Percentiles rank a stretch among this genome's conserved stretches.
phyloP scores from a whole-genome alignment of 1,140 invertebrate genomes.

The Aricia agestis region DNA sequence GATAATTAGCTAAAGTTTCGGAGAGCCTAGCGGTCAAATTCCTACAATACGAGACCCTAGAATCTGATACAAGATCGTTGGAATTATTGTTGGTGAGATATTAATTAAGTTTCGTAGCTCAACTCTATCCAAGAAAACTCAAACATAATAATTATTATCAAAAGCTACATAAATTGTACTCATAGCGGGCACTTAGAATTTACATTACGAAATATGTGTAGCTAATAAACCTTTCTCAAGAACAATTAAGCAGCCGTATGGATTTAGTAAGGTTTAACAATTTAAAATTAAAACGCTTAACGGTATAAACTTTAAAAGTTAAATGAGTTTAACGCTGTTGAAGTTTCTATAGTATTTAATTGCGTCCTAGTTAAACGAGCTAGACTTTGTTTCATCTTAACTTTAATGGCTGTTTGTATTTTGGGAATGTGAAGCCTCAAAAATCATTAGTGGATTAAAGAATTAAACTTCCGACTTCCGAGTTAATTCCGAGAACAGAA shows the following conservation, averaged over 20 bases:
- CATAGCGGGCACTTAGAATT: neutral
- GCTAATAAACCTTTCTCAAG: neutral
- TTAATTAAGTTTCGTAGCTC: neutral
- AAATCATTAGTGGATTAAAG: neutral
- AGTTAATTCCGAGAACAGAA: too few relatives aligned
- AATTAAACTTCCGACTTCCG: too few relatives aligned
- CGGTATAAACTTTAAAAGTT: constrained; percentile 15
- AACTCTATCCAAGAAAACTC: neutral
- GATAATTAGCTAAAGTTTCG: too few relatives aligned
- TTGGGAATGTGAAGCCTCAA: neutral
- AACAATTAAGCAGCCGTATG: constrained; percentile 3
- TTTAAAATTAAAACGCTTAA: constrained; percentile 14
- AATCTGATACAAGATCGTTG: too few relatives aligned
- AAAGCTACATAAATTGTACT: neutral
- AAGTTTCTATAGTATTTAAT: constrained; percentile 13
- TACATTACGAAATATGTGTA: constrained; percentile 8
- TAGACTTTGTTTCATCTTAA: constrained; percentile 10
- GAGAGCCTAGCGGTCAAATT: too few relatives aligned
- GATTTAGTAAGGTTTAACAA: neutral
- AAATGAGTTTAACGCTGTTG: constrained; percentile 11
- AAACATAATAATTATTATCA: neutral
- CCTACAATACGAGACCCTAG: too few relatives aligned
- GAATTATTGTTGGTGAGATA: neutral
- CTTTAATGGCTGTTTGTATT: constrained; percentile 5
- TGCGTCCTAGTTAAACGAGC: constrained; percentile 10